These are phyloP conservation scores for Pogonomyrmex californicus DNA, from an alignment of 1,140 invertebrate genomes.

Conservation along the genomic window DNA sequence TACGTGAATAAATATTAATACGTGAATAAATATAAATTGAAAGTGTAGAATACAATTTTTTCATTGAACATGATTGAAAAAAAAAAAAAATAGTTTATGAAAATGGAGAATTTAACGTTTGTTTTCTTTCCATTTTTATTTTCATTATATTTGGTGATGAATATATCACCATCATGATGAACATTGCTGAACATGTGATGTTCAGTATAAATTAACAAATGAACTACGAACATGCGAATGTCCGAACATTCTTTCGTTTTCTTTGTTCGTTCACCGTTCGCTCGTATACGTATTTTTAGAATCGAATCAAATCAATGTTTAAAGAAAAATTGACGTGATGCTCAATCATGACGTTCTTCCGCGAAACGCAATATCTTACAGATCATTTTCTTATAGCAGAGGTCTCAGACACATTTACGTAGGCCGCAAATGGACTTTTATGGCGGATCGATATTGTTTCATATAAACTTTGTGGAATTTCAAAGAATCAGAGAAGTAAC, in stretches of 20 bases:
- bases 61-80: too few species aligned
- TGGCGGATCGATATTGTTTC: not conserved
- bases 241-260: too few species aligned
- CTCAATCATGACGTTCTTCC: not conserved
- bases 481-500: constrained; percentile 3
- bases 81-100: too few species aligned
- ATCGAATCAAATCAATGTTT: not conserved
- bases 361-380: constrained; percentile 65
- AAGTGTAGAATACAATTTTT: constrained; percentile 2
- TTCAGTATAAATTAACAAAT: too few species aligned
- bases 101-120: too few species aligned
- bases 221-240: too few species aligned
- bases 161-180: too few species aligned
- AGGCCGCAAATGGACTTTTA: not conserved
- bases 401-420: constrained; percentile 1
- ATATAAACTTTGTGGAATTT: not conserved
- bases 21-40: not conserved
- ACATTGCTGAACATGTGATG: too few species aligned
- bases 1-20: not conserved
- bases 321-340: constrained; percentile 13
- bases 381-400: constrained; percentile 52
- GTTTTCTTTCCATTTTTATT: too few species aligned
- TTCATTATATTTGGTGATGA: too few species aligned
- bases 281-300: not conserved
- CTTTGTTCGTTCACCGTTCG: too few species aligned